Percentiles rank a stretch among this genome's conserved stretches.
These are phyloP conservation scores for Chunga burmeisteri DNA, from an alignment of 2,113 vertebrate species.

Conservation along the genomic window DNA sequence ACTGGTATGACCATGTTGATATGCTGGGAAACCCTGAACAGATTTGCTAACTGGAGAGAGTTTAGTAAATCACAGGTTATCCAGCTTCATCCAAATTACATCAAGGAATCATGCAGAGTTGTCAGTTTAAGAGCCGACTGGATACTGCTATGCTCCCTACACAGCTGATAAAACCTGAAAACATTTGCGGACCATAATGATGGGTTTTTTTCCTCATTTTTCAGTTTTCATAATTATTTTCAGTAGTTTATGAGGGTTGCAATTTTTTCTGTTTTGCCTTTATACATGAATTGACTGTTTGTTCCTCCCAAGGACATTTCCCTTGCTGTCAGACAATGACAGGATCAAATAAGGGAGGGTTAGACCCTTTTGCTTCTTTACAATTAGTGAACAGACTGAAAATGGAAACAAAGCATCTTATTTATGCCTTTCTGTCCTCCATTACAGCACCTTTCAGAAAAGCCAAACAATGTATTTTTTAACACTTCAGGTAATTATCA, in stretches of 20 bases:
- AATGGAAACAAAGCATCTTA: constrained; percentile 22
- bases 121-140: neutral
- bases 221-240: constrained; percentile 44
- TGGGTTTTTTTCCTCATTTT: neutral
- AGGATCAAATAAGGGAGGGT: neutral
- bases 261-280: constrained; percentile 28
- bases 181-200: neutral
- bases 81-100: constrained; percentile 22
- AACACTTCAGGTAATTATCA: neutral
- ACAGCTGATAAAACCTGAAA: neutral
- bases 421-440: neutral
- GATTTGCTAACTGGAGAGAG: neutral
- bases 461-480: constrained; percentile 11
- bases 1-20: neutral
- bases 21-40: neutral
- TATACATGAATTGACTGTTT: neutral
- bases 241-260: neutral
- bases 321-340: constrained; percentile 14
- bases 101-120: neutral
- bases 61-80: constrained; percentile 48
- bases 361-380: neutral
- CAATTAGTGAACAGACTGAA: constrained; percentile 7
- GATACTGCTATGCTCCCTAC: neutral
- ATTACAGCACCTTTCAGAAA: constrained; percentile 8
- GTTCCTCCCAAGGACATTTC: constrained; percentile 56